phyloP scores from a whole-genome alignment of 2,797 vertebrate species.

The Toxotes lorentzi region DNA sequence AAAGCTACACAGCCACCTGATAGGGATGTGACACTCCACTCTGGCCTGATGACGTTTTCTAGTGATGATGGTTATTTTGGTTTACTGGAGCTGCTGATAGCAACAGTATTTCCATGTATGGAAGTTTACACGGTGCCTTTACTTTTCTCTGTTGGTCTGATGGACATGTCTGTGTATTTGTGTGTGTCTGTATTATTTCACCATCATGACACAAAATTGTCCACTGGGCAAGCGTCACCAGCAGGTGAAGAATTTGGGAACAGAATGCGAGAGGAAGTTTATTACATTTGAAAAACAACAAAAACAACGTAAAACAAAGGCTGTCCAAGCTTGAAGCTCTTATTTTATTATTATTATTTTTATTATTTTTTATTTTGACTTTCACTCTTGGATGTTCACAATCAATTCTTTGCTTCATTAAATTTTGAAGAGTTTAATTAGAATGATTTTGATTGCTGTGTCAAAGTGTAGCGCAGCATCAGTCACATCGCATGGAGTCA shows the following conservation, averaged over 20 bases:
- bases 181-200: too few relatives aligned
- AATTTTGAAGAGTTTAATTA: not conserved
- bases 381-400: too few relatives aligned
- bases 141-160: not conserved
- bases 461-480: not conserved
- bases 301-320: too few relatives aligned
- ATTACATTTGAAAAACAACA: too few relatives aligned
- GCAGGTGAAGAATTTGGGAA: too few relatives aligned
- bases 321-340: too few relatives aligned
- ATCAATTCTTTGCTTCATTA: not conserved
- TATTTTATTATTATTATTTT: too few relatives aligned
- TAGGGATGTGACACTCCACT: not conserved
- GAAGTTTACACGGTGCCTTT: not conserved
- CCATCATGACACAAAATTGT: too few relatives aligned
- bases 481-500: slow-evolving; percentile 12
- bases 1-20: not conserved
- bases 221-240: too few relatives aligned
- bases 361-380: too few relatives aligned
- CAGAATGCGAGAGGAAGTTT: too few relatives aligned
- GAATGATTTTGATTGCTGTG: not conserved
- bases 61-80: slow-evolving; percentile 9
- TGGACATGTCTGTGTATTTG: not conserved
- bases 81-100: not conserved
- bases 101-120: not conserved
- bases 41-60: not conserved